Evolutionary conservation across 2,888 invertebrate species (phyloP).

Genomic region (Andricus curvator): DNA sequence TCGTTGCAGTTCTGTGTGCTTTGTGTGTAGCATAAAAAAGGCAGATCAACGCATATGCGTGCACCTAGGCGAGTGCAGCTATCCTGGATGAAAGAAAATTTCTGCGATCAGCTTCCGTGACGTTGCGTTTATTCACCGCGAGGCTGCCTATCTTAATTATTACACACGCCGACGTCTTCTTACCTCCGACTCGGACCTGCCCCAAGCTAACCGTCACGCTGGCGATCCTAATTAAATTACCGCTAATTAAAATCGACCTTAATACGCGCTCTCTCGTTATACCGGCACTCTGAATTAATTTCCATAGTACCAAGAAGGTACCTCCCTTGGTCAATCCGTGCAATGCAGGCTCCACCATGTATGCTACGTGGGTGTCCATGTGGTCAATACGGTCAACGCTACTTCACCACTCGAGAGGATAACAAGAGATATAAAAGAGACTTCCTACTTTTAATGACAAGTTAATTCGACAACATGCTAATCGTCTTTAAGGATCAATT

Average conservation of each 20-base stretch:
- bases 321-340: neutral
- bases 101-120: slow-evolving; percentile 72
- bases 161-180: slow-evolving; percentile 68
- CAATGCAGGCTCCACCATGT: neutral
- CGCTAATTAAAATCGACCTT: slow-evolving; percentile 77
- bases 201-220: slow-evolving; percentile 75
- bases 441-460: neutral
- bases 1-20: neutral
- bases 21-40: neutral
- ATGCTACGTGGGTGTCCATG: slow-evolving; percentile 33
- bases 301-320: slow-evolving; percentile 51
- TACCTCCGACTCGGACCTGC: slow-evolving; percentile 73
- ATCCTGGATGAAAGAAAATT: slow-evolving; percentile 52
- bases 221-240: slow-evolving; percentile 76
- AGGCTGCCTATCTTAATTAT: slow-evolving; percentile 74
- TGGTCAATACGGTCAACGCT: neutral
- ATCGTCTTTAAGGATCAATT: neutral
- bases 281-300: slow-evolving; percentile 65
- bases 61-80: slow-evolving; percentile 16
- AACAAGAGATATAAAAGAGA: neutral
- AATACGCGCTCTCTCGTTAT: slow-evolving; percentile 71
- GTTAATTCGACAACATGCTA: neutral
- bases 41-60: neutral
- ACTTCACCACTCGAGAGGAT: neutral
- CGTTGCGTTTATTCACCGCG: slow-evolving; percentile 68